Base-by-base conservation (phyloP, 2,113 vertebrate species). In the Trochalopteron elliotii region DNA sequence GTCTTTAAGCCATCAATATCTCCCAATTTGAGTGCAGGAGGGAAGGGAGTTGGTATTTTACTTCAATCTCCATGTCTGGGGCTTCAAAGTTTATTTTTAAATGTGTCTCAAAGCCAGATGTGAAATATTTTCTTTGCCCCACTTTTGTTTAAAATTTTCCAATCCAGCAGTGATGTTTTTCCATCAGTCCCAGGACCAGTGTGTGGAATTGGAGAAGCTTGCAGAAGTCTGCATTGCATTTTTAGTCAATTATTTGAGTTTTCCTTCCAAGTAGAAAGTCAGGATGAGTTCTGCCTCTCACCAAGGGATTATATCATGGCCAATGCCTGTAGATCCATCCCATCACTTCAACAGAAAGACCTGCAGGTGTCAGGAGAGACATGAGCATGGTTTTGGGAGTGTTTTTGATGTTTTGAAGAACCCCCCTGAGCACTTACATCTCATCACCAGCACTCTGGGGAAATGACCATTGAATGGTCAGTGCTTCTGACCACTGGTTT, bases 1-100 rank as follows among this genome's bases (percentile, higher is more conserved):
- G 94, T 95, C 94, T 94, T 97, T 96, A 96, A 96, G 91, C 87
- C 93, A 96, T 96, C 96, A 96, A 42, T 94, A 96, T 91, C 80
- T 95, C 92, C 90, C 64, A 3, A 81, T 93, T 77, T 87, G 72
- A 95, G 92, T 94, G 86, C 92, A 78, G 64, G 76, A 80, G 92
- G 55, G 52, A 67, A 86, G 37, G 16, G 92, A 89, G 93, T 53
- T 55, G 45, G 49, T 81, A 68, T 95, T 95, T 94, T 56, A 75
- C 69, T 95, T 89, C 72, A 84, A 1, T 84, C 56, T 89, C 40
- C 27, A 60, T 86, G 72, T 78, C 85, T 78, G 27, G 44, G 53
- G 18, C 53, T 71, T 94, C 83, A 93, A 49, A 93, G 82, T 96
- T 96, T 81, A 84, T 96, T 90, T 96, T 95, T 69, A 81, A 92